Conservation (phyloP, 2,797 vertebrate species). For the Okamejei kenojei region DNA sequence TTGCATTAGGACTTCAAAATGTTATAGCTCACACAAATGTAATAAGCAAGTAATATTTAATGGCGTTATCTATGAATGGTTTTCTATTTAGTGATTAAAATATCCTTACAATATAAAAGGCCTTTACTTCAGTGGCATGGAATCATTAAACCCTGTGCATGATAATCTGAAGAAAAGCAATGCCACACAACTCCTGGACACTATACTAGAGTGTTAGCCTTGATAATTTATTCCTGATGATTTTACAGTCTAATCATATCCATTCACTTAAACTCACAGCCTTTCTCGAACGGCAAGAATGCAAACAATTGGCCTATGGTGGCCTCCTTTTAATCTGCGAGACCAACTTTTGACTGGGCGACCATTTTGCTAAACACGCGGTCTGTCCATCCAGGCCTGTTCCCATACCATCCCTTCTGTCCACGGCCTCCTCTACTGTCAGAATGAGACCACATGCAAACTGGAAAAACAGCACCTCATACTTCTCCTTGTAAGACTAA, state of each 20-base stretch:
- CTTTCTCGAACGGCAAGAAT: neutral
- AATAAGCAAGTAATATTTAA: neutral
- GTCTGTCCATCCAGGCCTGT: too few relatives aligned
- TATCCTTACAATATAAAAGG: neutral
- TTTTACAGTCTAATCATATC: neutral
- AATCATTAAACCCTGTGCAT: neutral
- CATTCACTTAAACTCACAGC: neutral
- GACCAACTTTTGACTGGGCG: too few relatives aligned
- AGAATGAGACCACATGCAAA: too few relatives aligned
- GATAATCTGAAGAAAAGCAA: neutral
- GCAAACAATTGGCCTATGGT: neutral
- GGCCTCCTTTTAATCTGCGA: too few relatives aligned
- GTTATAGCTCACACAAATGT: too few relatives aligned
- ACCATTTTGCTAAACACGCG: too few relatives aligned
- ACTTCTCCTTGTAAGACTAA: too few relatives aligned
- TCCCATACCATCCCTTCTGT: too few relatives aligned
- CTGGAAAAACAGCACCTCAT: too few relatives aligned
- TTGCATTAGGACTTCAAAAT: neutral
- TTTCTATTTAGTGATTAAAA: neutral
- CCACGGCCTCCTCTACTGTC: too few relatives aligned
- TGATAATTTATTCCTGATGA: neutral
- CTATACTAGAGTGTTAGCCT: neutral
- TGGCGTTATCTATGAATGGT: neutral
- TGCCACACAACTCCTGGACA: too few relatives aligned
- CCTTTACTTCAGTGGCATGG: neutral